phyloP scores from a whole-genome alignment of 2,113 vertebrate genomes.

The Oriolus oriolus region DNA sequence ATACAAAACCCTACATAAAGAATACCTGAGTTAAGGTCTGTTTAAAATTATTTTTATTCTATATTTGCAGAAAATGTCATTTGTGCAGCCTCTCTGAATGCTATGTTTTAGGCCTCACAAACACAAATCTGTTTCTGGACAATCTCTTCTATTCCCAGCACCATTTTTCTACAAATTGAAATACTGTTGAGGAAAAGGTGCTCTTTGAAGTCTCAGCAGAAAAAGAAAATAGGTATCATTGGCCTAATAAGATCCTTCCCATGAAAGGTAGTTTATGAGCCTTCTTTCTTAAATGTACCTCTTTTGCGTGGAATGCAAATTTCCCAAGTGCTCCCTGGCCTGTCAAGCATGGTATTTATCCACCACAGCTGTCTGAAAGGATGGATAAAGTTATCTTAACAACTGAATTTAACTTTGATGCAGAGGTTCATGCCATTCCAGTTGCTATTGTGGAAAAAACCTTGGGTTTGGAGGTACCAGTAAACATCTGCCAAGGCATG shows the following conservation, averaged over 20 bases:
- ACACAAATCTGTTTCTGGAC: not conserved
- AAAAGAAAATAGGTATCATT: not conserved
- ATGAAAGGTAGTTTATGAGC: not conserved
- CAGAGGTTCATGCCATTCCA: not conserved
- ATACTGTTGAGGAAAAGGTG: not conserved
- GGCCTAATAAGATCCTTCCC: not conserved
- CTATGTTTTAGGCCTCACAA: not conserved
- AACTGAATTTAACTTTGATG: not conserved
- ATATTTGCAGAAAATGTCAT: not conserved
- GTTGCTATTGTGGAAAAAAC: not conserved
- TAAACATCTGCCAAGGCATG: not conserved
- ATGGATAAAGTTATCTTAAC: not conserved
- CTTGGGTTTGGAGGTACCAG: not conserved
- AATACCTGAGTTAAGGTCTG: not conserved
- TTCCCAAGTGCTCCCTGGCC: not conserved
- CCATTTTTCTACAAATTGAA: not conserved
- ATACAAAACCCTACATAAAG: not conserved
- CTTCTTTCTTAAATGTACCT: not conserved
- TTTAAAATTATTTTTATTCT: not conserved
- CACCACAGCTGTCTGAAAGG: not conserved
- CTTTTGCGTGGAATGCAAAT: not conserved
- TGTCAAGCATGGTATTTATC: not conserved
- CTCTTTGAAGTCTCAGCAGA: constrained; percentile 14
- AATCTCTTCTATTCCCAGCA: not conserved
- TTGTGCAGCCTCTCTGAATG: not conserved